These are phyloP conservation scores for Epistrophe eligans DNA, from an alignment of 2,888 invertebrate genomes.

Conservation along the genomic window DNA sequence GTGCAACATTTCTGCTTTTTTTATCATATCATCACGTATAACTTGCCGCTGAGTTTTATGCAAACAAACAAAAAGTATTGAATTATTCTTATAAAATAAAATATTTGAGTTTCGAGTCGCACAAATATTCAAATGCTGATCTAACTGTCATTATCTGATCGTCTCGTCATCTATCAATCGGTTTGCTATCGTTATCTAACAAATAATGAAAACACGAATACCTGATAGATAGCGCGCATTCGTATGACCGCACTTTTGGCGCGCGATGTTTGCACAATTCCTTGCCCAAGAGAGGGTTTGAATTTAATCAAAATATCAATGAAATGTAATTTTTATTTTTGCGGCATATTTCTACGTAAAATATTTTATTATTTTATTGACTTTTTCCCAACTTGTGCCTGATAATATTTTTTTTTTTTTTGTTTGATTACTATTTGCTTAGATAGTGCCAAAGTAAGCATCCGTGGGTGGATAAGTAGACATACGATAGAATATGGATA, in stretches of 20 bases:
- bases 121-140: constrained; percentile 27
- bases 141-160: constrained; percentile 33
- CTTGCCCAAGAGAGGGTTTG: constrained; percentile 25
- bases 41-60: background rate
- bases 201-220: constrained; percentile 1
- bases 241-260: constrained; percentile 62
- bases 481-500: no score
- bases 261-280: constrained; percentile 49
- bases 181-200: constrained; percentile 43
- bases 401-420: constrained; percentile 36
- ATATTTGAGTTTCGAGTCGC: background rate
- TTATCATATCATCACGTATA: no score
- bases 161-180: constrained; percentile 28
- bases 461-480: constrained; percentile 70
- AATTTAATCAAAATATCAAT: constrained; percentile 36
- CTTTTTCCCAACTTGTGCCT: constrained; percentile 25
- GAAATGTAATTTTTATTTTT: constrained; percentile 42
- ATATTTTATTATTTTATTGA: constrained; percentile 52
- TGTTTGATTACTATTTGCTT: constrained; percentile 22
- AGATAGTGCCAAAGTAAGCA: constrained; percentile 53
- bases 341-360: constrained; percentile 24
- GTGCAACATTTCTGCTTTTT: no score
- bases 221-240: constrained; percentile 28
- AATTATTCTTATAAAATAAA: no score
- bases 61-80: background rate